Evolutionary conservation across 2,888 invertebrate genomes (phyloP).

Genomic region (Nephrotoma flavescens): DNA sequence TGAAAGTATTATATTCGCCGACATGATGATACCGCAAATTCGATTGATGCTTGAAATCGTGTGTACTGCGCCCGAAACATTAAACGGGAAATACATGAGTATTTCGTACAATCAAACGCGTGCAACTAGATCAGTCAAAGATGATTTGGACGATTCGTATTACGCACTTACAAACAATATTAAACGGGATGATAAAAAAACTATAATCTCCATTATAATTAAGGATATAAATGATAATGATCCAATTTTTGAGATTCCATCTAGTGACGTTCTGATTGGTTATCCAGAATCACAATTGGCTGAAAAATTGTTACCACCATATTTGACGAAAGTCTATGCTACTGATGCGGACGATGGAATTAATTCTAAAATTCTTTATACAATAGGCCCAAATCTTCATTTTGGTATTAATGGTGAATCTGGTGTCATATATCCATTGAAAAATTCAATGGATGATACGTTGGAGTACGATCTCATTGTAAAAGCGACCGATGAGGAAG

Average conservation of each 20-base stretch:
- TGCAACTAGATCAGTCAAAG: background rate
- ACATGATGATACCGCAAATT: conserved; percentile 17
- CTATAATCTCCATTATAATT: conserved; percentile 16
- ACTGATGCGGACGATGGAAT: conserved; percentile 17
- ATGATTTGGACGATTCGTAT: background rate
- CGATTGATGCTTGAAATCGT: conserved; percentile 15
- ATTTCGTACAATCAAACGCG: background rate
- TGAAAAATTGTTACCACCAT: conserved; percentile 16
- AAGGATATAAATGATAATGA: conserved; percentile 21
- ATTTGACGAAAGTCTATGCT: conserved; percentile 16
- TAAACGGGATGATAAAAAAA: conserved; percentile 14
- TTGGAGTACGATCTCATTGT: conserved; percentile 14
- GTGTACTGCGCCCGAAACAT: conserved; percentile 8
- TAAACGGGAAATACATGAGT: background rate
- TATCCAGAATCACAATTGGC: conserved; percentile 16
- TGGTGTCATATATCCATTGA: conserved; percentile 18
- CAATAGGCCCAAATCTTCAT: conserved; percentile 15
- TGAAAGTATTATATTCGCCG: conserved; percentile 16
- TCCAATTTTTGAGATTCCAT: conserved; percentile 17
- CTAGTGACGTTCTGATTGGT: conserved; percentile 13
- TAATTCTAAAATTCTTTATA: conserved; percentile 18
- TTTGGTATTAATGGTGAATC: conserved; percentile 17
- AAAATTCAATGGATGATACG: conserved; percentile 10
- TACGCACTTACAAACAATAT: conserved; percentile 15
- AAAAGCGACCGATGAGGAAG: conserved; percentile 18